Percentiles rank a stretch among this genome's conserved stretches.
These are phyloP conservation scores for Dyspetes luteomarginatus DNA, from an alignment of 2,888 invertebrate species.

Conservation along the genomic window DNA sequence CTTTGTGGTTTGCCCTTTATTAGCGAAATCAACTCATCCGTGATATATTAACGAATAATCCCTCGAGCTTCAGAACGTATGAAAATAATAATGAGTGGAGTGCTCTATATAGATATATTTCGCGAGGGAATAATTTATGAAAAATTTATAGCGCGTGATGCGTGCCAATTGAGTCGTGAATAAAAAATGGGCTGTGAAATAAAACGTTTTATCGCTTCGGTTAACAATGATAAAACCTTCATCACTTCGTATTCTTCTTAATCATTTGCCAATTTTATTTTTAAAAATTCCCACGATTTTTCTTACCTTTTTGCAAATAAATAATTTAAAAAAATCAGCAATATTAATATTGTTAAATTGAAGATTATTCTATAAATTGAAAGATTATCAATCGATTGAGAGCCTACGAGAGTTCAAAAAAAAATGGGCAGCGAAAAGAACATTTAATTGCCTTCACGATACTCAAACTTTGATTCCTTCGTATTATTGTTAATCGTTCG, in stretches of 20 bases:
- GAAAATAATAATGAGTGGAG: constrained; percentile 51
- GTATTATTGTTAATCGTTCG: too few species aligned
- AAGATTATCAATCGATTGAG: too few species aligned
- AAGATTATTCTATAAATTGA: too few species aligned
- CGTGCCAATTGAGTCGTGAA: constrained; percentile 51
- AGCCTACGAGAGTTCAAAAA: too few species aligned
- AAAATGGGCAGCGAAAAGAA: not conserved
- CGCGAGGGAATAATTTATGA: constrained; percentile 47
- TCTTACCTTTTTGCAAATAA: too few species aligned
- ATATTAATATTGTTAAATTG: too few species aligned
- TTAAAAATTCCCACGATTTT: constrained; percentile 34
- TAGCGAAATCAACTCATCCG: constrained; percentile 72
- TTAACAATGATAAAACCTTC: constrained; percentile 48
- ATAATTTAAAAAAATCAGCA: not conserved
- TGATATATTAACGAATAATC: constrained; percentile 67
- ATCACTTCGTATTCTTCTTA: constrained; percentile 59
- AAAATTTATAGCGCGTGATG: constrained; percentile 30
- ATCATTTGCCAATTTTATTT: constrained; percentile 5
- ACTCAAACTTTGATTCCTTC: too few species aligned
- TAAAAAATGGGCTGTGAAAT: constrained; percentile 41
- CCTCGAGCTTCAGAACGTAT: constrained; percentile 10
- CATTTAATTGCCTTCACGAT: too few species aligned
- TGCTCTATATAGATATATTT: too few species aligned
- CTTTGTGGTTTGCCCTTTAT: constrained; percentile 79
- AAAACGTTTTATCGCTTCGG: constrained; percentile 49